These are phyloP conservation scores for Gnatocerus cornutus DNA, from an alignment of 2,888 invertebrate species.

Conservation along the genomic window DNA sequence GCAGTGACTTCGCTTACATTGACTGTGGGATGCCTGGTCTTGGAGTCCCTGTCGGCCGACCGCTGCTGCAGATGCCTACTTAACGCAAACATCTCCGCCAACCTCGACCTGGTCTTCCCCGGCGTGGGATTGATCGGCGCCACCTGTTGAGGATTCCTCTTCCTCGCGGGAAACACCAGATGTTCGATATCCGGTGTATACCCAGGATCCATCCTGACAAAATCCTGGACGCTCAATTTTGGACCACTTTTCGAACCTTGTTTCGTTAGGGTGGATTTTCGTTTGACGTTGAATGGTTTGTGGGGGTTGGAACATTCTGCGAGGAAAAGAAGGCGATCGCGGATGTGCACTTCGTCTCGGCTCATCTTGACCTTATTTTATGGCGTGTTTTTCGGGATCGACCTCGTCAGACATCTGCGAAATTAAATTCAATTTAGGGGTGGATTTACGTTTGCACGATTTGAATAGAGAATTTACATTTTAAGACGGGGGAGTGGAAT, in stretches of 20 bases:
- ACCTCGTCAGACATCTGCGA: constrained; percentile 38
- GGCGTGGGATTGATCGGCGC: constrained; percentile 67
- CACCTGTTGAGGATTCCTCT: constrained; percentile 69
- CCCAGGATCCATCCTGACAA: constrained; percentile 72
- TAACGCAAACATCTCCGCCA: constrained; percentile 74
- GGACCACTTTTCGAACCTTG: constrained; percentile 66
- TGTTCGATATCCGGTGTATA: constrained; percentile 74
- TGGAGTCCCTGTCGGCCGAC: constrained; percentile 66
- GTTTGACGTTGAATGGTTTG: constrained; percentile 68
- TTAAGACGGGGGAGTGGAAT: constrained; percentile 3
- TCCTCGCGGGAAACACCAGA: constrained; percentile 73
- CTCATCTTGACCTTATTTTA: constrained; percentile 62
- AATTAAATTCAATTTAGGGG: constrained; percentile 20
- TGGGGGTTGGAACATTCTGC: constrained; percentile 70
- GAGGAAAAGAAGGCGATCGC: constrained; percentile 72
- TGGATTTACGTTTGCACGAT: constrained; percentile 12
- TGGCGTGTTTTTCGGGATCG: constrained; percentile 23
- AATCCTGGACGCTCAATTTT: constrained; percentile 68
- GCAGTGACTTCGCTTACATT: too few relatives aligned
- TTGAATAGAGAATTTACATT: constrained; percentile 12
- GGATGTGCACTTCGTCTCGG: constrained; percentile 72
- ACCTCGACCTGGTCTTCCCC: constrained; percentile 69
- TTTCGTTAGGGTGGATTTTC: constrained; percentile 68
- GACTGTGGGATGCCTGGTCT: constrained; percentile 60
- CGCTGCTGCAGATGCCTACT: constrained; percentile 70